A percentile compares a stretch with the other conserved stretches of the same genome.
Conservation (phyloP, 2,797 vertebrate species). For the Pitangus sulphuratus region DNA sequence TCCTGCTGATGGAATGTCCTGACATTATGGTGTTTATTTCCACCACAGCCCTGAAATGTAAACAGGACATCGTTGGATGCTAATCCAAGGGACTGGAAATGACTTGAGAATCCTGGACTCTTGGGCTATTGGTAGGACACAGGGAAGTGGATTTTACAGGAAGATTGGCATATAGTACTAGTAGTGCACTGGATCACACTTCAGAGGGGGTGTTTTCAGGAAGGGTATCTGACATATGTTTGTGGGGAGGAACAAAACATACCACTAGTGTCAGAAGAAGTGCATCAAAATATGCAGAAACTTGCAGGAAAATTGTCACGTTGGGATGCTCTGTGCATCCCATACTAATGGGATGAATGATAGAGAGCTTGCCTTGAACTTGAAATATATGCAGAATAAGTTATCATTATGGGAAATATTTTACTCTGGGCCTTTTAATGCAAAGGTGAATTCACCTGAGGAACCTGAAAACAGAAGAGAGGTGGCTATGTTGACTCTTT, state of each 20-base stretch:
- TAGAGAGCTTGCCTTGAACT: not conserved
- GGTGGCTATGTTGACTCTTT: not conserved
- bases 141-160: not conserved
- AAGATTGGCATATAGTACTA: not conserved
- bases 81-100: constrained; percentile 33
- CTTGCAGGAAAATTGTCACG: not conserved
- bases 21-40: constrained; percentile 61
- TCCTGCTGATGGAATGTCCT: constrained; percentile 55
- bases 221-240: not conserved
- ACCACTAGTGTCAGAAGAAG: not conserved
- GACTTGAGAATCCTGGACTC: not conserved
- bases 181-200: rapidly evolving
- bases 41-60: constrained; percentile 29
- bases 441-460: not conserved
- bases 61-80: constrained; percentile 33
- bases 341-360: not conserved
- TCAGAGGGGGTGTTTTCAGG: not conserved
- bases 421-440: not conserved
- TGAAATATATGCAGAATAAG: not conserved
- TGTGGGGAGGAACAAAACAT: not conserved
- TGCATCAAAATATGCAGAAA: not conserved
- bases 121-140: not conserved
- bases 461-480: not conserved
- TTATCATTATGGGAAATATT: not conserved
- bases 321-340: not conserved